Evolutionary conservation across 2,113 vertebrate species (phyloP).

Genomic region (Poecile atricapillus): DNA sequence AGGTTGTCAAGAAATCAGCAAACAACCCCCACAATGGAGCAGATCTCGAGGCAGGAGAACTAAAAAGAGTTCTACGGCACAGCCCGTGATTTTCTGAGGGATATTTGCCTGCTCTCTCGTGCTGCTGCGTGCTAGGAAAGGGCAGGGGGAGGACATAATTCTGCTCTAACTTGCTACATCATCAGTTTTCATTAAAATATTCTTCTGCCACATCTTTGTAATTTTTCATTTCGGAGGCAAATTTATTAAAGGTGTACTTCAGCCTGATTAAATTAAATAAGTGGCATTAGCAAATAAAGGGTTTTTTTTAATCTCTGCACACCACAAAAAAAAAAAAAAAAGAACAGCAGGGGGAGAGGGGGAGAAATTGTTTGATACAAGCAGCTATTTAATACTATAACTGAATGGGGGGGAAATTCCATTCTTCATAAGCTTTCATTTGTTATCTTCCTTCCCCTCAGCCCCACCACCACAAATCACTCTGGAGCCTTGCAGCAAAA

Average conservation of each 20-base stretch:
- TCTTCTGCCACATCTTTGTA: background rate
- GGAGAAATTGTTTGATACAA: slow-evolving; percentile 20
- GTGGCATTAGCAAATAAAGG: slow-evolving; percentile 51
- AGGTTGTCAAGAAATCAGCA: background rate
- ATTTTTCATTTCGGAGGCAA: slow-evolving; percentile 49
- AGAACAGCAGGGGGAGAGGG: background rate
- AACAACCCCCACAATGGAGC: background rate
- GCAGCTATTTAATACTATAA: slow-evolving; percentile 47
- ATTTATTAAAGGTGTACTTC: slow-evolving; percentile 57
- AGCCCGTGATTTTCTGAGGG: background rate
- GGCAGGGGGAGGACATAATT: background rate
- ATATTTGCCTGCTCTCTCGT: background rate
- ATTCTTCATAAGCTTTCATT: slow-evolving; percentile 51
- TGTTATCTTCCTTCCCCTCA: slow-evolving; percentile 39
- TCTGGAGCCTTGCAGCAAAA: slow-evolving; percentile 40
- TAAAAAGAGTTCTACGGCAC: background rate
- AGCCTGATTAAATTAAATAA: slow-evolving; percentile 58
- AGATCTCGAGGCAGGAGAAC: background rate
- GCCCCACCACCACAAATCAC: slow-evolving; percentile 35
- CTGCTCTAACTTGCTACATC: slow-evolving; percentile 9
- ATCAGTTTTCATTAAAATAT: slow-evolving; percentile 44
- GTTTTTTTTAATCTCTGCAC: background rate
- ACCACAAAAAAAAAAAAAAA: background rate
- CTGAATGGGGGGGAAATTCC: background rate
- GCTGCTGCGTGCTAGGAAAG: background rate